phyloP scores from a whole-genome alignment of 2,888 invertebrate species.

The Scaptomyza tumidula region DNA sequence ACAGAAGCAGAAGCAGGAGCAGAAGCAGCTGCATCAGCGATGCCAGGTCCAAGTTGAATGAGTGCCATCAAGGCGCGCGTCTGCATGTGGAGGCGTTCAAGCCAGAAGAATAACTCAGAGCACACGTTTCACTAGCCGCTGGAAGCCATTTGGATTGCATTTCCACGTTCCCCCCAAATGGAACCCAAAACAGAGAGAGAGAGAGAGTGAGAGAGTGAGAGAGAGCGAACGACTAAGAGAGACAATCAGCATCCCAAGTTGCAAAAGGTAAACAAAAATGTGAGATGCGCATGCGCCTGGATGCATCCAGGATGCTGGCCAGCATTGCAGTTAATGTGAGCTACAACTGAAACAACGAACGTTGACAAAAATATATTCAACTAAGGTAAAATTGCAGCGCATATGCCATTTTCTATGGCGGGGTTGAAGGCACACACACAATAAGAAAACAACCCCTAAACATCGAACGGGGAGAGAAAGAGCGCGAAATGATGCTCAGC shows the following conservation, averaged over 20 bases:
- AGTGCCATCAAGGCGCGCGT: conserved; percentile 49
- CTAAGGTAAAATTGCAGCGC: conserved; percentile 17
- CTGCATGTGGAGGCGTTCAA: conserved; percentile 65
- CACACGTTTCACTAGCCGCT: conserved; percentile 34
- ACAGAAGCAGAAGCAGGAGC: conserved; percentile 10
- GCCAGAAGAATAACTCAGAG: conserved; percentile 29
- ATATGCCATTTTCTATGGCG: conserved; percentile 52
- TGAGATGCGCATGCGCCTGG: conserved; percentile 56
- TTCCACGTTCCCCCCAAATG: conserved; percentile 40
- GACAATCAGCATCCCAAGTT: conserved; percentile 45
- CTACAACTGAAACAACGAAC: conserved; percentile 3
- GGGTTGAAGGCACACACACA: conserved; percentile 38
- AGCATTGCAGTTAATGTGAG: conserved; percentile 15
- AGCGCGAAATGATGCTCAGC: conserved; percentile 24
- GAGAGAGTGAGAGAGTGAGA: conserved; percentile 11
- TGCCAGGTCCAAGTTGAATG: conserved; percentile 74
- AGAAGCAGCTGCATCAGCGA: conserved; percentile 63
- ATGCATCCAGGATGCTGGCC: conserved; percentile 15
- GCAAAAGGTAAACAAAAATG: conserved; percentile 53
- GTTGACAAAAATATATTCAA: conserved; percentile 7
- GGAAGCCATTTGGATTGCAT: conserved; percentile 36
- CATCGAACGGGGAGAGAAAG: conserved; percentile 5
- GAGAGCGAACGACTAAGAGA: conserved; percentile 6
- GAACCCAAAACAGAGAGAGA: conserved; percentile 14
- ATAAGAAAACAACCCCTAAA: conserved; percentile 45